Evolutionary conservation across 2,797 vertebrate species (phyloP), one percentile per base, ranked within the genome.

Genomic region (Coendou prehensilis): DNA sequence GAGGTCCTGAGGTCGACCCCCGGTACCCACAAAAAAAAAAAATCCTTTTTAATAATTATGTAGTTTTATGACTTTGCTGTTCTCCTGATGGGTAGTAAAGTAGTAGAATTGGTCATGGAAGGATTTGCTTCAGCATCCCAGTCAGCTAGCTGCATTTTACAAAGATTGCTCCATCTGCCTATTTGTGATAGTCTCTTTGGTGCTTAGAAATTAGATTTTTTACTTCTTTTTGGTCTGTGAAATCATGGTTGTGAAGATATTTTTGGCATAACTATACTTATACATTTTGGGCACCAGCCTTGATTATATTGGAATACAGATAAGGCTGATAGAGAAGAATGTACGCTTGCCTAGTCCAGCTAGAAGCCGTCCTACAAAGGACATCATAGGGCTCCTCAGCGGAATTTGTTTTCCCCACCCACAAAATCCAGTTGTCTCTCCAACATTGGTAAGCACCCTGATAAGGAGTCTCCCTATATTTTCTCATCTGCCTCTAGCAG

Each of bases 361-460:
- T 63, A 0, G 5, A 52, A 45, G 41, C 73, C 81, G 30, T 33
- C 63, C 79, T 9, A 1, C 28, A 37, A 20, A 57, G 14, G 54
- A 13, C 20, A 8, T 28, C 22, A 6, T 0, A 1, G 75, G 9
- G 4, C 20, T 69, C 14, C 59, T 28, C 4, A 1, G 23, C 4
- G 4, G 15, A 11, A 10, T 45, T 79, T 26, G 28, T n/a, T 64
- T 76, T 61, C n/a, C 57, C 28, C 64, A 30, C 28, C 15, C 22
- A 2, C 2, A 7, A 23, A 47, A 9, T 41, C 6, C 28, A 6
- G 26, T 28, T 79, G 57, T 7, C 64, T 87, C 47, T 10, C 13
- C 9, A 28, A 41, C 33, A 14, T 5, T 3, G 54, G 30, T 75
- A 52, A 45, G 45, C 56, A 75, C 59, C 23, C 64, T 91, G 64